A percentile compares a stretch with the other conserved stretches of the same genome.
phyloP scores from a whole-genome alignment of 2,888 invertebrate species.

The Drosophila subsilvestris region DNA sequence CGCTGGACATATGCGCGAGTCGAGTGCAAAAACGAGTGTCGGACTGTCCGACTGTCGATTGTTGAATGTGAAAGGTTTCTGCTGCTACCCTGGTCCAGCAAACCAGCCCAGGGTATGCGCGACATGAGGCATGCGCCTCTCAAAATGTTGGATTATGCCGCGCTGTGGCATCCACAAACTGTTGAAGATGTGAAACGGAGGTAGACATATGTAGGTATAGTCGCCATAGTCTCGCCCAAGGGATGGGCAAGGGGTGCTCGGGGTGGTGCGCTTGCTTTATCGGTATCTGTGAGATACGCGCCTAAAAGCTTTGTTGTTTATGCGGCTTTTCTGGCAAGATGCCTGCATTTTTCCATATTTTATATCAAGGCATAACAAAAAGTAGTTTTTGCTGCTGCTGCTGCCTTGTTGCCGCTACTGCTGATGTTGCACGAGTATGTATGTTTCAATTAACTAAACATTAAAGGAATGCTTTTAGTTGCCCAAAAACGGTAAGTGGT shows the following conservation, averaged over 20 bases:
- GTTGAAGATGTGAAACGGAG: neutral
- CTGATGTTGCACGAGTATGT: conserved; percentile 29
- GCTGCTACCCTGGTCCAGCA: neutral
- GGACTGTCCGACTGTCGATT: neutral
- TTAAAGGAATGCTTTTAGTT: conserved; percentile 77
- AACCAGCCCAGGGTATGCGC: neutral
- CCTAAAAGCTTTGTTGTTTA: conserved; percentile 78
- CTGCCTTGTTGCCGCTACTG: conserved; percentile 17
- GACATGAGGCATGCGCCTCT: too few relatives aligned
- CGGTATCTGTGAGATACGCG: conserved; percentile 72
- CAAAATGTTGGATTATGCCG: neutral
- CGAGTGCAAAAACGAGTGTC: conserved; percentile 1
- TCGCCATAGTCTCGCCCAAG: too few relatives aligned
- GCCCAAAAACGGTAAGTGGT: conserved; percentile 54
- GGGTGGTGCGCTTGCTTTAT: conserved; percentile 25
- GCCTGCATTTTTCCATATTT: conserved; percentile 68
- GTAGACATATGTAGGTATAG: too few relatives aligned
- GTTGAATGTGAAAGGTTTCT: neutral
- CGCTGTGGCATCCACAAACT: neutral
- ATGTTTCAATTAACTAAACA: conserved; percentile 74
- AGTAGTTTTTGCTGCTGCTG: conserved; percentile 25
- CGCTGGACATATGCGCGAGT: neutral
- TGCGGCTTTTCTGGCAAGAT: conserved; percentile 67
- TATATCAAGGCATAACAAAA: conserved; percentile 52
- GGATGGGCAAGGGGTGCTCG: neutral